Evolutionary conservation across 2,113 vertebrate genomes (phyloP).

Genomic region (Nanorana parkeri): DNA sequence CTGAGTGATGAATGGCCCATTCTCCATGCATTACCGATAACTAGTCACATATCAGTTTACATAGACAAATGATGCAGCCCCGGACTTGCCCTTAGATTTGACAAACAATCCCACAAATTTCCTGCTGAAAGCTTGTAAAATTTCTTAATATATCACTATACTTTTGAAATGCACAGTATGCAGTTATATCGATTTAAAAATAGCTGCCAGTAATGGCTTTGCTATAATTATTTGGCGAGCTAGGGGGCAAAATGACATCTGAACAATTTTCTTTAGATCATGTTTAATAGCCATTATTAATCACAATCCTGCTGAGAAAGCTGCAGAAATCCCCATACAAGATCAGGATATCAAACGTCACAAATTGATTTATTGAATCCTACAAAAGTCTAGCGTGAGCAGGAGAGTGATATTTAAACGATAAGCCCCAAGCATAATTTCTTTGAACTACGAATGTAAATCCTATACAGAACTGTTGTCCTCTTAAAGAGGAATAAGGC

Average conservation of each 20-base stretch:
- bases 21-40: not conserved
- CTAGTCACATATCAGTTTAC: not conserved
- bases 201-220: not conserved
- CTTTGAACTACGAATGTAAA: too few species aligned
- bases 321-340: not conserved
- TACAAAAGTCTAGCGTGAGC: too few species aligned
- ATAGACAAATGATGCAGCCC: not conserved
- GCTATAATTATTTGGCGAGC: not conserved
- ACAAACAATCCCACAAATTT: not conserved
- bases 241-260: not conserved
- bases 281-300: constrained; percentile 1
- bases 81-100: not conserved
- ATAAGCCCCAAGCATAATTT: too few species aligned
- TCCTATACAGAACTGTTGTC: too few species aligned
- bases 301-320: not conserved
- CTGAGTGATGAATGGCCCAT: constrained; percentile 8
- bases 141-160: not conserved
- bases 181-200: not conserved
- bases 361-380: not conserved
- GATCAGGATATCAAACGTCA: not conserved
- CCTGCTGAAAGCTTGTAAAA: not conserved
- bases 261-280: not conserved
- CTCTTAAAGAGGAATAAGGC: too few species aligned
- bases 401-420: too few species aligned
- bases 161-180: not conserved